Conservation (phyloP, 2,888 invertebrate genomes). For the Euplagia quadripunctaria region DNA sequence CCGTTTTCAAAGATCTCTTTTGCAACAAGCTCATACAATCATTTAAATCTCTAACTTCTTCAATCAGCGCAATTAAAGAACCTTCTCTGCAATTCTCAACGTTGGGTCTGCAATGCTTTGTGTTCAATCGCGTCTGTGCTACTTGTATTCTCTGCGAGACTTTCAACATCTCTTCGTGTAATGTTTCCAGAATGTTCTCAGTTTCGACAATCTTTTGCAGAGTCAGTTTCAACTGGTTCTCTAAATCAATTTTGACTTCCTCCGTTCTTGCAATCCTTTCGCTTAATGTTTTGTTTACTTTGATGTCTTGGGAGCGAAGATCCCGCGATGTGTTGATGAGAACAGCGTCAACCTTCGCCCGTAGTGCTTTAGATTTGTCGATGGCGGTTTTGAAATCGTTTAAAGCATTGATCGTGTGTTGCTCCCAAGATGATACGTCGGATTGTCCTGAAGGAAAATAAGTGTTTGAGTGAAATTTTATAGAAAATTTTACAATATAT, state of each 20-base stretch:
- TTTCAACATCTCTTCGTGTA: constrained; percentile 79
- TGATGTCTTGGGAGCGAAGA: constrained; percentile 93
- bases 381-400: constrained; percentile 91
- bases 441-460: constrained; percentile 88
- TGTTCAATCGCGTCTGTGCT: constrained; percentile 79
- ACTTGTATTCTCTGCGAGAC: constrained; percentile 80
- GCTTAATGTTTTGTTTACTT: constrained; percentile 91
- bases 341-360: constrained; percentile 91
- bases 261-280: constrained; percentile 92
- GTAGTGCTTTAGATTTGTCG: constrained; percentile 90
- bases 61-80: constrained; percentile 74
- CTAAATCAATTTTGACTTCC: constrained; percentile 90
- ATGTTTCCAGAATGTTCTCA: constrained; percentile 76
- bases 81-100: constrained; percentile 83
- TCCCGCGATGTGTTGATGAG: constrained; percentile 93
- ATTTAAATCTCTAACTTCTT: constrained; percentile 80
- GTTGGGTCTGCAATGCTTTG: constrained; percentile 75
- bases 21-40: constrained; percentile 78
- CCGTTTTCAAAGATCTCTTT: constrained; percentile 73
- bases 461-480: not conserved
- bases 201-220: constrained; percentile 78
- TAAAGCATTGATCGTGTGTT: constrained; percentile 92
- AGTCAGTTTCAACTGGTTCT: constrained; percentile 89
- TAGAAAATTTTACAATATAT: not conserved
- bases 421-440: constrained; percentile 94